These are phyloP conservation scores for Amiota mariae DNA, from an alignment of 2,888 invertebrate genomes.

Conservation along the genomic window DNA sequence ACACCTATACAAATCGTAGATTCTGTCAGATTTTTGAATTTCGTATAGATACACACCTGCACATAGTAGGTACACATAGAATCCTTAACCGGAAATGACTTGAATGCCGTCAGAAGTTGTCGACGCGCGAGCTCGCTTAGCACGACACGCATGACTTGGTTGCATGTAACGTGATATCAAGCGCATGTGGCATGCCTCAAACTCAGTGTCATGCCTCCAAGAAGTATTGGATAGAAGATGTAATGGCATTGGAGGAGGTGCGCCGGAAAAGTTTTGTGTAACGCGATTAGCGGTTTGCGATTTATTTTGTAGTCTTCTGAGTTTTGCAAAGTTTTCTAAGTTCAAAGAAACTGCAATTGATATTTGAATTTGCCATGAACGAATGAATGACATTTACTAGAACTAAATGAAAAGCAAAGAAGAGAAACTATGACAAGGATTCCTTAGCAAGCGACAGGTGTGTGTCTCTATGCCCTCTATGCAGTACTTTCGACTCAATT, in stretches of 20 bases:
- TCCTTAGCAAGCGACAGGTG: not conserved
- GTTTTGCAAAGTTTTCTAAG: not conserved
- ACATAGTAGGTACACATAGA: constrained; percentile 32
- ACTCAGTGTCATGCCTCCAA: not conserved
- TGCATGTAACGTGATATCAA: constrained; percentile 6
- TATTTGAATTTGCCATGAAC: constrained; percentile 9
- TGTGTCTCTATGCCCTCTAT: not conserved
- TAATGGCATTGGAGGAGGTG: constrained; percentile 27
- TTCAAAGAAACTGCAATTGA: constrained; percentile 21
- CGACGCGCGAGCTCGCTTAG: constrained; percentile 30
- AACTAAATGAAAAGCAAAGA: too few species aligned
- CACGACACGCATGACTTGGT: constrained; percentile 7
- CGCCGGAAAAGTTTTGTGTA: constrained; percentile 58
- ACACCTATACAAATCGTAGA: constrained; percentile 19
- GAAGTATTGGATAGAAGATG: constrained; percentile 35
- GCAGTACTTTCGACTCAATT: constrained; percentile 4
- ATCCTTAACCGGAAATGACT: constrained; percentile 68
- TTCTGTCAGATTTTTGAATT: not conserved
- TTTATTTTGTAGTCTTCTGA: constrained; percentile 51
- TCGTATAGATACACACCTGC: constrained; percentile 44
- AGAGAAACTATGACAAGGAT: too few species aligned
- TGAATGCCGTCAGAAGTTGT: constrained; percentile 56
- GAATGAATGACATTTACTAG: too few species aligned
- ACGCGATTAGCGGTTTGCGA: constrained; percentile 65
- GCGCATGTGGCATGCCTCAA: constrained; percentile 10